Evolutionary conservation across 1,140 invertebrate species (phyloP).

Genomic region (Musca vetustissima): DNA sequence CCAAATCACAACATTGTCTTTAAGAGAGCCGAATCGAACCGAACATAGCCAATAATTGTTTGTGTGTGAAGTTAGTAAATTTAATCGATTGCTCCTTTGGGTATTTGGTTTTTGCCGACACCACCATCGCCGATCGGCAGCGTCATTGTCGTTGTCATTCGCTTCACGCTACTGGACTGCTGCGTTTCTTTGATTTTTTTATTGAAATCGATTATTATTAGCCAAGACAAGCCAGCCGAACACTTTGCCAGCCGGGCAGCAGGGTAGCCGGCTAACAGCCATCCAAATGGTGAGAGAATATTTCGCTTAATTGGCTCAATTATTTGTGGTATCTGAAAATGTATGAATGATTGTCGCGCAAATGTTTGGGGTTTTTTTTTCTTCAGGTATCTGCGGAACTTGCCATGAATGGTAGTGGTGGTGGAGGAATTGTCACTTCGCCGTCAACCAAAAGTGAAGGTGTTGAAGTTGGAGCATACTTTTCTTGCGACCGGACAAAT

Average conservation of each 20-base stretch:
- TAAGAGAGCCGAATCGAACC: neutral
- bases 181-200: too few species aligned
- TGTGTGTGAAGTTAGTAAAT: constrained; percentile 24
- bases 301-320: constrained; percentile 20
- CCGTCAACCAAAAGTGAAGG: too few species aligned
- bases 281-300: constrained; percentile 17
- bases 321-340: constrained; percentile 20
- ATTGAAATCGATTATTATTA: constrained; percentile 20
- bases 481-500: too few species aligned
- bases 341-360: neutral
- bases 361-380: too few species aligned
- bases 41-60: constrained; percentile 16
- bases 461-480: too few species aligned
- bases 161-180: too few species aligned
- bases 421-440: too few species aligned
- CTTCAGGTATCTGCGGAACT: too few species aligned
- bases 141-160: neutral
- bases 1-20: neutral
- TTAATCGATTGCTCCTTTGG: constrained; percentile 24
- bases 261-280: too few species aligned
- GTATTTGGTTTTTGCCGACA: constrained; percentile 8
- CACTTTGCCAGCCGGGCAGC: too few species aligned
- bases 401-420: too few species aligned
- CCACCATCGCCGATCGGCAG: too few species aligned
- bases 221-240: neutral